Conservation (phyloP, 2,888 invertebrate species). For the Caenorhabditis panamensis region DNA sequence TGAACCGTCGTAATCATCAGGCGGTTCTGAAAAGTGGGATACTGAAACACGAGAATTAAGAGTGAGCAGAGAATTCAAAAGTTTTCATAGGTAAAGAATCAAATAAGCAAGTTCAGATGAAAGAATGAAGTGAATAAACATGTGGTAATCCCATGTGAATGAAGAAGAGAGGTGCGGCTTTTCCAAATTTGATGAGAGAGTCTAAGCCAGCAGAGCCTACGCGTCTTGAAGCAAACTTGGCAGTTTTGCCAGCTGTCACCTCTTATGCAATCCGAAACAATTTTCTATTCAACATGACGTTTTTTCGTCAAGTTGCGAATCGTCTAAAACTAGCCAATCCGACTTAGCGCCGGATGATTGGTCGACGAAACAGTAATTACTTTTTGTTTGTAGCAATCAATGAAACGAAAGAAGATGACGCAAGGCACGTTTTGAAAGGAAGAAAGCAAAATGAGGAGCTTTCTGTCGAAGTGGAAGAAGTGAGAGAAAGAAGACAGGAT, state of each 20-base stretch:
- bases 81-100: too few species aligned
- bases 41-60: neutral
- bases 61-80: neutral
- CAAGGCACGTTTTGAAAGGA: neutral
- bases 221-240: conserved; percentile 10
- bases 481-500: conserved; percentile 15
- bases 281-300: conserved; percentile 60
- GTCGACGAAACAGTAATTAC: conserved; percentile 57
- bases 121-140: neutral
- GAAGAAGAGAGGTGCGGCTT: neutral
- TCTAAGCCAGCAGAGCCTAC: neutral
- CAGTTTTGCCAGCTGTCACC: conserved; percentile 47
- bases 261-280: conserved; percentile 57
- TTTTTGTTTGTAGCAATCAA: conserved; percentile 57
- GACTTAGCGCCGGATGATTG: conserved; percentile 60
- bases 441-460: conserved; percentile 13
- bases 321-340: conserved; percentile 59
- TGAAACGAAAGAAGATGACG: conserved; percentile 22
- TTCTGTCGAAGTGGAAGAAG: neutral
- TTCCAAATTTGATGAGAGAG: neutral
- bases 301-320: conserved; percentile 53
- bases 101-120: too few species aligned
- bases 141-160: neutral
- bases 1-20: conserved; percentile 31
- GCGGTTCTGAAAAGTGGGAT: conserved; percentile 29